Base-by-base conservation (phyloP, 2,797 vertebrate species). In the Halcyon chelicuti region DNA sequence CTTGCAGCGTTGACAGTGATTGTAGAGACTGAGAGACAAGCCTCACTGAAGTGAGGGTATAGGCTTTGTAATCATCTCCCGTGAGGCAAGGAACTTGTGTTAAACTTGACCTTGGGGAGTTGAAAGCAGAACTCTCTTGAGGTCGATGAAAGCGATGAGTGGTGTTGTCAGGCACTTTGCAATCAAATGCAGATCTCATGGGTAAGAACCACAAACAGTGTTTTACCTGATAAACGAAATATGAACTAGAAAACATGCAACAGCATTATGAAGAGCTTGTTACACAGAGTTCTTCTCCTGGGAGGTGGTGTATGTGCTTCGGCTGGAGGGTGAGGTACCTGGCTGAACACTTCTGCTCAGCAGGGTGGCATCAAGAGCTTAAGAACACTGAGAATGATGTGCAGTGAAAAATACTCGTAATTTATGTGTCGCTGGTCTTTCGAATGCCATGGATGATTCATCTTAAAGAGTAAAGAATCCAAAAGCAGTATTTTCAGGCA, bases 121-220 rank as follows among this genome's bases (percentile, higher is more conserved):
- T 71, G 28, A 67, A 74, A 90, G 49, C 26, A 51, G 25, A 40
- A 7, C 22, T 67, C 4, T 65, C 40, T 42, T 65, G 23, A 18
- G 7, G 12, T 61, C 5, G 1, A 0, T 47, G 44, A n/a, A 7
- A 70, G 65, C 1, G 3, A 13, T 8, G 16, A 31, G 33, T 12
- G 25, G 3, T 54, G 22, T 40, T 86, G 55, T 63, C 20, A 42
- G 19, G 16, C 25, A 20, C 29, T 75, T 91, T n/a, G 61, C 23
- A 51, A 26, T 65, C 42, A 77, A 77, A 42, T 51, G 26, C 19
- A 66, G 25, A 86, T 76, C 28, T 74, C n/a, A 12, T 12, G 19
- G 5, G 5, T 74, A 14, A 18, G 61, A 54, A 65, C 16, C 28
- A 29, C 42, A 35, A 57, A 7, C 19, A 14, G 9, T 65, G 19